These are phyloP conservation scores for Listronotus oregonensis DNA, from an alignment of 1,140 invertebrate species.

Conservation along the genomic window DNA sequence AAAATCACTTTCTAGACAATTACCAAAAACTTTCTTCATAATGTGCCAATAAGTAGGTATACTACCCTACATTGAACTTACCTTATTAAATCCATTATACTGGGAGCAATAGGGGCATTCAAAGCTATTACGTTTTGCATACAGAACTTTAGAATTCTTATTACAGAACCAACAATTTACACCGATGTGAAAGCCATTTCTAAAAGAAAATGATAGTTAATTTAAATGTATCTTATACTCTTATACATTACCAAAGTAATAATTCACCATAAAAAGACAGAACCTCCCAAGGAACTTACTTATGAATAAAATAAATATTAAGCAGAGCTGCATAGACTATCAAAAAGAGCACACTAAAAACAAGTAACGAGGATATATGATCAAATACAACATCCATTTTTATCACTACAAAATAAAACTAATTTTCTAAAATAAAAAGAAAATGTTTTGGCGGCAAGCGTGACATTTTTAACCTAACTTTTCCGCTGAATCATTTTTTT, in stretches of 20 bases:
- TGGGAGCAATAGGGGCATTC: constrained; percentile 80
- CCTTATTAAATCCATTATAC: constrained; percentile 81
- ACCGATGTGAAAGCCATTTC: constrained; percentile 47
- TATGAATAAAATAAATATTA: constrained; percentile 34
- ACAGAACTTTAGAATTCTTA: constrained; percentile 69
- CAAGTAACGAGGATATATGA: constrained; percentile 12
- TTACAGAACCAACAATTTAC: constrained; percentile 93
- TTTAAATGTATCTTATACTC: too few species aligned
- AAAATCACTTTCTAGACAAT: too few species aligned
- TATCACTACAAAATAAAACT: too few species aligned
- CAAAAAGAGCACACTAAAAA: constrained; percentile 20
- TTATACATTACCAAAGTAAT: too few species aligned
- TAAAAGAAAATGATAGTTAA: constrained; percentile 36
- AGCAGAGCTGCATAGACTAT: constrained; percentile 16
- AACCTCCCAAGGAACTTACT: constrained; percentile 13
- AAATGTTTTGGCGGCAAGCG: too few species aligned
- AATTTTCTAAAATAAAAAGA: too few species aligned
- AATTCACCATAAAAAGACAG: too few species aligned
- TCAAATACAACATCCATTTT: too few species aligned
- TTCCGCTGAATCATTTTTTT: too few species aligned
- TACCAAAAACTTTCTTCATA: too few species aligned
- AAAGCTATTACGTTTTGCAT: constrained; percentile 72
- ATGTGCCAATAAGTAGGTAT: constrained; percentile 22
- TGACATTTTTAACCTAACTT: too few species aligned
- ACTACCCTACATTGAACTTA: constrained; percentile 14